A percentile compares a stretch with the other conserved stretches of the same genome.
Evolutionary conservation across 1,140 invertebrate genomes (phyloP).

Genomic region (Orius insidiosus): DNA sequence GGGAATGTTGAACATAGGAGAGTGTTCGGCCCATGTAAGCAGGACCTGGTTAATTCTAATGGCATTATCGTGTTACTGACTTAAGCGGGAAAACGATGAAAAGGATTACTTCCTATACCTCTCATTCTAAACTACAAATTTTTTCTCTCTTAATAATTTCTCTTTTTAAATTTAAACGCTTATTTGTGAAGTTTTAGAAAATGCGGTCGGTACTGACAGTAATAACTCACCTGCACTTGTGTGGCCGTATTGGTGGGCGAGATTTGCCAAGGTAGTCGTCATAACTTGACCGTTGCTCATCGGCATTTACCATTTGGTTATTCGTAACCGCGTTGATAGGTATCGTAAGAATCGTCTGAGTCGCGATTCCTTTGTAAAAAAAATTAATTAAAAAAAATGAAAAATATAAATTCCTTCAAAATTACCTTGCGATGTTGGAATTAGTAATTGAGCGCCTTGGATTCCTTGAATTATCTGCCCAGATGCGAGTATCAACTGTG

Average conservation of each 20-base stretch:
- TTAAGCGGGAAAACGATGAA: too few species aligned
- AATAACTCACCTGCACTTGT: constrained; percentile 10
- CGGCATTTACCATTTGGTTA: constrained; percentile 64
- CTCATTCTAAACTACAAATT: too few species aligned
- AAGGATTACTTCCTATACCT: too few species aligned
- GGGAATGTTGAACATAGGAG: too few species aligned
- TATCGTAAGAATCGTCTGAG: constrained; percentile 85
- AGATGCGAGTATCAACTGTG: constrained; percentile 76
- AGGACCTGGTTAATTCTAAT: too few species aligned
- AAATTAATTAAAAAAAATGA: neutral
- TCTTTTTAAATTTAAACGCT: too few species aligned
- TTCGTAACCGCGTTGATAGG: constrained; percentile 66
- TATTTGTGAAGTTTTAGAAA: neutral
- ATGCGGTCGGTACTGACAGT: neutral
- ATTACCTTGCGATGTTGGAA: constrained; percentile 82
- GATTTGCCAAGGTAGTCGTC: constrained; percentile 63
- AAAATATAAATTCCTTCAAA: neutral
- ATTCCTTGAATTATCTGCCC: constrained; percentile 80
- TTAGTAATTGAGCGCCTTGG: constrained; percentile 79
- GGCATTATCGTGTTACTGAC: too few species aligned
- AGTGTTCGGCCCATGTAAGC: too few species aligned
- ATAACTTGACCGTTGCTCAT: constrained; percentile 67
- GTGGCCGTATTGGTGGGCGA: constrained; percentile 23
- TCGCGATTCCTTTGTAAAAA: constrained; percentile 59
- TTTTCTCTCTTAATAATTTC: too few species aligned